Evolutionary conservation across 2,888 invertebrate genomes (phyloP).

Genomic region (Dynastes maya): DNA sequence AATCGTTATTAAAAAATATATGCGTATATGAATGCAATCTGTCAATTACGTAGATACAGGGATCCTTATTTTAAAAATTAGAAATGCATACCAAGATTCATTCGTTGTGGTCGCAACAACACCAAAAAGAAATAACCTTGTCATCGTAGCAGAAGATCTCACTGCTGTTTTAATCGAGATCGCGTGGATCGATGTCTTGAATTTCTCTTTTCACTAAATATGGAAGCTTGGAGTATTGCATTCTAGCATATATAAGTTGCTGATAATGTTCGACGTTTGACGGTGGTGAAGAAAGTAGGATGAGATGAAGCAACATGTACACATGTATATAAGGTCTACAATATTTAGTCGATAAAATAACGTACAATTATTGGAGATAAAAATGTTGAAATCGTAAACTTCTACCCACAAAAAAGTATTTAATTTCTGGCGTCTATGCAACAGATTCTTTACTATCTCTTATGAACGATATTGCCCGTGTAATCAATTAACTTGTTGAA

Average conservation of each 20-base stretch:
- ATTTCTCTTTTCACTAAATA: constrained; percentile 46
- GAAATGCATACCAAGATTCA: neutral
- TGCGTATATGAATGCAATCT: constrained; percentile 11
- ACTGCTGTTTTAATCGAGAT: neutral
- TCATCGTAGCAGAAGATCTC: neutral
- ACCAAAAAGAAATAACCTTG: neutral
- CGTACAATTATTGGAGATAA: neutral
- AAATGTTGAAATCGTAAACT: neutral
- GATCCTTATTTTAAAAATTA: neutral
- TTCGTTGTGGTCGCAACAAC: neutral
- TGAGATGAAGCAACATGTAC: constrained; percentile 20
- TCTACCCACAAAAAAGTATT: neutral
- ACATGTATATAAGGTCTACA: neutral
- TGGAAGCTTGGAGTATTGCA: constrained; percentile 31
- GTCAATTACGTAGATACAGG: neutral
- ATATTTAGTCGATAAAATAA: constrained; percentile 3
- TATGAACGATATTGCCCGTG: neutral
- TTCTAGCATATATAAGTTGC: constrained; percentile 23
- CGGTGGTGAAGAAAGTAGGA: constrained; percentile 17
- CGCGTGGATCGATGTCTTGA: constrained; percentile 17
- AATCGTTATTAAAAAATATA: constrained; percentile 9
- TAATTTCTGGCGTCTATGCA: neutral
- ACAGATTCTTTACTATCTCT: neutral
- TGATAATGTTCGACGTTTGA: neutral
- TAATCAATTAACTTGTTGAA: no score